phyloP scores from a whole-genome alignment of 2,888 invertebrate species.

The Eristalis tenax region DNA sequence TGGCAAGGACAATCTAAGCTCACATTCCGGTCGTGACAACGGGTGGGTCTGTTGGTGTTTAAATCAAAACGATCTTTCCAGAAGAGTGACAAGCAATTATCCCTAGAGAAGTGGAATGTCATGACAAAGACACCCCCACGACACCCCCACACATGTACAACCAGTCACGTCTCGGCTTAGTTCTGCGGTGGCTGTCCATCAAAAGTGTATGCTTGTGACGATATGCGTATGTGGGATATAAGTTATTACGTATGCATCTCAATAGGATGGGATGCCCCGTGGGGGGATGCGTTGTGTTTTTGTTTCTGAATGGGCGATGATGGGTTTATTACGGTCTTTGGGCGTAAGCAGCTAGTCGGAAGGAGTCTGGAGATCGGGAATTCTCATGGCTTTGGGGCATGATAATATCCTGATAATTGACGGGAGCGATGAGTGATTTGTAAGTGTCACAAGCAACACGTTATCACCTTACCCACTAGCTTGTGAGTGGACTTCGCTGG shows the following conservation, averaged over 20 bases:
- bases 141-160: slow-evolving; percentile 1
- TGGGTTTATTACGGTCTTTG: slow-evolving; percentile 12
- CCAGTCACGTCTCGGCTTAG: slow-evolving; percentile 30
- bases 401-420: slow-evolving; percentile 42
- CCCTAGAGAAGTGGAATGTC: slow-evolving; percentile 43
- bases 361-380: slow-evolving; percentile 2
- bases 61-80: slow-evolving; percentile 29
- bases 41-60: not conserved
- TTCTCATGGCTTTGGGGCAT: slow-evolving; percentile 1
- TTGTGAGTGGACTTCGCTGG: not conserved
- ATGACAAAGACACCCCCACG: slow-evolving; percentile 31
- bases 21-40: slow-evolving; percentile 13
- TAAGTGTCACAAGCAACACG: slow-evolving; percentile 43
- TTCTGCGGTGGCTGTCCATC: slow-evolving; percentile 38
- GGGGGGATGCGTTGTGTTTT: not conserved
- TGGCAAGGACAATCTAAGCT: not conserved
- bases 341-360: slow-evolving; percentile 6
- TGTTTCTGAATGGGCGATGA: not conserved
- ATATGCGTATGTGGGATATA: slow-evolving; percentile 44
- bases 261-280: not conserved
- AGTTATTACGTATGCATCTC: slow-evolving; percentile 25
- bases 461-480: slow-evolving; percentile 8
- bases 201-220: slow-evolving; percentile 12
- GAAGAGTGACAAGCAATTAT: slow-evolving; percentile 57
- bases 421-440: slow-evolving; percentile 29